Evolutionary conservation across 2,797 vertebrate genomes (phyloP), one percentile per base, ranked within the genome.

Genomic region (Pseudopleuronectes americanus): DNA sequence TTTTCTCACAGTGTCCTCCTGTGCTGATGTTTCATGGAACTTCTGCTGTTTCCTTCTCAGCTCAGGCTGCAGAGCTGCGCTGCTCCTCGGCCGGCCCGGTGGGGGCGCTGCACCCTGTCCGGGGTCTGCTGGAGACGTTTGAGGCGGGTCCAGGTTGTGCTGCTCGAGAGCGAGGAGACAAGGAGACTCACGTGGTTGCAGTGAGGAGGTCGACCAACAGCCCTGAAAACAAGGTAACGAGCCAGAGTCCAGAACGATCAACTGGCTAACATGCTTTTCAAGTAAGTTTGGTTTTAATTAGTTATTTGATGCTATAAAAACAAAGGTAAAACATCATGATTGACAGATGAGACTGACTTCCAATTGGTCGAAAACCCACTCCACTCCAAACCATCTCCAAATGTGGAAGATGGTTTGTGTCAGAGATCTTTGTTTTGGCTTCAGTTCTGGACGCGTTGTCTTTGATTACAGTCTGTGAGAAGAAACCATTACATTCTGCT

Each of bases 131-230:
- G 78, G 94, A 95, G 87, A 81, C 69, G 14, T 91, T 93, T 0
- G 84, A 91, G 59, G 85, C 79, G 0, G 92, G 92, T 1, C 90
- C 79, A 0, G 93, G 92, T 47, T 94, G 93, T n/a, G 89, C 87
- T 2, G 90, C 93, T 5, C 76, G 87, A 76, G 93, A 93, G 47
- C 84, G 21, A 0, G 92, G 93, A 0, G 82, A 77, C 66, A 93
- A 86, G 72, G 94, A 95, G 77, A 95, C 94, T 9, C 94, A 95
- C 21, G 90, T 94, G 2, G 75, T 96, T 0, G 84, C 92, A 16
- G 71, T 94, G 74, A 88, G 84, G 4, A 84, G 81, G 55, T 70
- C 70, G 1, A 80, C 79, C 1, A 71, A 68, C 66, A 78, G 68
- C 38, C 68, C 86, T 0, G 71, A 80, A 19, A 89, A 85, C 36